These are phyloP conservation scores for Verasper variegatus DNA, from an alignment of 2,113 vertebrate genomes.

Conservation along the genomic window DNA sequence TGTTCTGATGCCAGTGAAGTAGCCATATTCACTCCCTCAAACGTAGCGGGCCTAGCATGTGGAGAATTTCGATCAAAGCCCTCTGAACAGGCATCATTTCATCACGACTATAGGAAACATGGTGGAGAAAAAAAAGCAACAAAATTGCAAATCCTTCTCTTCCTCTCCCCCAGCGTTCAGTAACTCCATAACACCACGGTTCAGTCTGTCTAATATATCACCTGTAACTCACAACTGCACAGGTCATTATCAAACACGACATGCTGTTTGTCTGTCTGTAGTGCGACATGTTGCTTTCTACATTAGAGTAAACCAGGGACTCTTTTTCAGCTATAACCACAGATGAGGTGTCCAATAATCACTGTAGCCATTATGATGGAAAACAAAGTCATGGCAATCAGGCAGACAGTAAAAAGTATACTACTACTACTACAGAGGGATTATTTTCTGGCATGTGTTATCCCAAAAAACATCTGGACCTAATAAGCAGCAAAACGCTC, in stretches of 20 bases:
- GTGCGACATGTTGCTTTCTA: conserved; percentile 6
- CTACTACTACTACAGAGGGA: conserved; percentile 12
- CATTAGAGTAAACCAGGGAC: background rate
- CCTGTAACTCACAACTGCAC: conserved; percentile 25
- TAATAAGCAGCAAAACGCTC: conserved; percentile 64
- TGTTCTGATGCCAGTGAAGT: conserved; percentile 23
- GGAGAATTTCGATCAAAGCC: conserved; percentile 16
- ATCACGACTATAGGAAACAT: conserved; percentile 27
- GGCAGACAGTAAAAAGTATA: conserved; percentile 2
- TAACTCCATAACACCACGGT: conserved; percentile 20
- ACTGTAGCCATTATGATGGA: background rate
- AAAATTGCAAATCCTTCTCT: conserved; percentile 17
- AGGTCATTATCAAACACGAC: conserved; percentile 10
- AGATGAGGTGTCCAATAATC: conserved; percentile 4
- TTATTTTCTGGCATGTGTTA: conserved; percentile 59
- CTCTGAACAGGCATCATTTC: background rate
- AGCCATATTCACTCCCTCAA: conserved; percentile 18
- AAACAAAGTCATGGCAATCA: background rate
- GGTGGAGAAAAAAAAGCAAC: background rate
- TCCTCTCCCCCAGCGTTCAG: conserved; percentile 4
- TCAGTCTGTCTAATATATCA: conserved; percentile 49
- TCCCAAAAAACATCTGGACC: conserved; percentile 73
- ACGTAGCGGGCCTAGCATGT: conserved; percentile 16
- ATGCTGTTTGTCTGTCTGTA: background rate
- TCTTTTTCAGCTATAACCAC: background rate